A percentile compares a stretch with the other conserved stretches of the same genome.
Evolutionary conservation across 2,888 invertebrate genomes (phyloP).

Genomic region (Macropis europaea): DNA sequence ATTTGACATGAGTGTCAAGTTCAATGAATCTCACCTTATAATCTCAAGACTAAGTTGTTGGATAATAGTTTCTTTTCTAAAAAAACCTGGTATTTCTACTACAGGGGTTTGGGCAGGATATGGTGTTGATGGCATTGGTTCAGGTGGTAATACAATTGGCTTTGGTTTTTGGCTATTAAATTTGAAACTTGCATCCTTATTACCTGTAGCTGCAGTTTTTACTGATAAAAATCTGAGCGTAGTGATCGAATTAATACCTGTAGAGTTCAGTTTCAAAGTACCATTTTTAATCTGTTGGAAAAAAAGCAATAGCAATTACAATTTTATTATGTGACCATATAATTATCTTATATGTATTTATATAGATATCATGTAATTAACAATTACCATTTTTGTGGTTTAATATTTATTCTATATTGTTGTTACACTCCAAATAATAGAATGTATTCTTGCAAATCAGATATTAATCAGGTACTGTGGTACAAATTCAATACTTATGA

Average conservation of each 20-base stretch:
- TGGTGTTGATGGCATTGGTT: conserved; percentile 33
- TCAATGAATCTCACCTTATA: too few species aligned
- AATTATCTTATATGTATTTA: too few species aligned
- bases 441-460: background rate
- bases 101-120: conserved; percentile 22
- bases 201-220: conserved; percentile 33
- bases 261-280: conserved; percentile 31
- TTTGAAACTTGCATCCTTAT: background rate
- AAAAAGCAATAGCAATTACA: background rate
- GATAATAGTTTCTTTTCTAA: background rate
- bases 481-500: background rate
- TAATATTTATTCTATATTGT: background rate
- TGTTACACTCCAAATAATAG: background rate
- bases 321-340: background rate
- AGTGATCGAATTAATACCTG: conserved; percentile 20
- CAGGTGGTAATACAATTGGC: conserved; percentile 28
- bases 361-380: background rate
- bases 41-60: too few species aligned
- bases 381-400: conserved; percentile 37
- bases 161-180: background rate
- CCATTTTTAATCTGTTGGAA: conserved; percentile 44
- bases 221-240: conserved; percentile 23
- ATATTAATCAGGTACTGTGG: background rate
- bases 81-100: conserved; percentile 49
- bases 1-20: too few species aligned